Evolutionary conservation across 2,113 vertebrate genomes (phyloP).

Genomic region (Todiramphus chloris): DNA sequence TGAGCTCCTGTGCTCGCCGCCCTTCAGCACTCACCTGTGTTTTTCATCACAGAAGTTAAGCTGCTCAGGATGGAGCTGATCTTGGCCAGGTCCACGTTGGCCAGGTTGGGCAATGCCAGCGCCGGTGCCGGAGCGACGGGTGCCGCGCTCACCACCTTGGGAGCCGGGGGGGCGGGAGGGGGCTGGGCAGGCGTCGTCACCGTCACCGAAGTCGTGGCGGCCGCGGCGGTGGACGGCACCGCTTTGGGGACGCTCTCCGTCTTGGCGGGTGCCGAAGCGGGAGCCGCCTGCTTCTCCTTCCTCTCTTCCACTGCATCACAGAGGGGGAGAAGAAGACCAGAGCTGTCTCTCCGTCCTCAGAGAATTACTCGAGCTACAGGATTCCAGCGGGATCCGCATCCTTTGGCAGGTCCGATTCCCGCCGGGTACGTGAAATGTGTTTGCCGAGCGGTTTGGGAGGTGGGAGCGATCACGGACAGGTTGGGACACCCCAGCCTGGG

Average conservation of each 20-base stretch:
- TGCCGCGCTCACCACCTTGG: slow-evolving; percentile 32
- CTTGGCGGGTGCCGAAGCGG: slow-evolving; percentile 17
- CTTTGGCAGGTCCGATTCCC: neutral
- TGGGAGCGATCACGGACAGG: fast-evolving
- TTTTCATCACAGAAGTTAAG: slow-evolving; percentile 95
- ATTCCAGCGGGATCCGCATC: neutral
- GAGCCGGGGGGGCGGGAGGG: slow-evolving; percentile 20
- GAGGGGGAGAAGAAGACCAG: neutral
- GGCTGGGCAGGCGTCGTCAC: neutral
- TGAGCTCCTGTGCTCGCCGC: fast-evolving
- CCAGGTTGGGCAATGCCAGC: slow-evolving; percentile 85
- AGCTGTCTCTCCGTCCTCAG: fast-evolving
- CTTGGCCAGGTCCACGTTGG: slow-evolving; percentile 97
- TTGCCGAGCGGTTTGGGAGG: fast-evolving
- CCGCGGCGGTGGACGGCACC: neutral
- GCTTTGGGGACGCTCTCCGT: slow-evolving; percentile 61
- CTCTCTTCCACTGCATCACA: slow-evolving; percentile 79
- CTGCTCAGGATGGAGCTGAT: slow-evolving; percentile 98
- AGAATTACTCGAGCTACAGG: fast-evolving
- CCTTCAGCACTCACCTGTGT: slow-evolving; percentile 81
- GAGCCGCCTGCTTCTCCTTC: slow-evolving; percentile 77
- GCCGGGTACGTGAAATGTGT: fast-evolving
- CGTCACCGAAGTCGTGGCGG: neutral
- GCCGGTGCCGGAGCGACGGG: slow-evolving; percentile 44
- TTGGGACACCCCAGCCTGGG: fast-evolving